A percentile compares a stretch with the other conserved stretches of the same genome.
Evolutionary conservation across 2,888 invertebrate species (phyloP).

Genomic region (Halictus ligatus): DNA sequence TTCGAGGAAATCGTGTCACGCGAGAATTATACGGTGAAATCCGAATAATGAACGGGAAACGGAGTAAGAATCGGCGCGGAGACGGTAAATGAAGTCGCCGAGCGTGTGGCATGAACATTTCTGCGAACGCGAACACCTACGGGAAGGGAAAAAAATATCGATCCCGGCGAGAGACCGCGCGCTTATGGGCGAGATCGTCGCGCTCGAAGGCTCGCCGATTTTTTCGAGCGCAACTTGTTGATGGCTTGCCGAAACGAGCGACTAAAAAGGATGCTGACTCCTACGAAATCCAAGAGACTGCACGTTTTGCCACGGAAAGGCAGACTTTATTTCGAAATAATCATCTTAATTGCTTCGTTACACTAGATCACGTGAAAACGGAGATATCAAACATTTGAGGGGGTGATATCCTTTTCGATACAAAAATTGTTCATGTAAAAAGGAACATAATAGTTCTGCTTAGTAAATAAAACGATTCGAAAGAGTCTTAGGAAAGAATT

Average conservation of each 20-base stretch:
- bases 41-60: conserved; percentile 15
- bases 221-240: background rate
- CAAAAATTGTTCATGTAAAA: background rate
- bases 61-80: background rate
- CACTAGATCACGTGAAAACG: background rate
- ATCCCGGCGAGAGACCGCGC: background rate
- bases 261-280: background rate
- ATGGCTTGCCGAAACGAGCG: background rate
- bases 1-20: conserved; percentile 26
- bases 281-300: background rate
- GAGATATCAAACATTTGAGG: background rate
- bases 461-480: too few species aligned
- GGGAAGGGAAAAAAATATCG: background rate
- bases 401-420: too few species aligned
- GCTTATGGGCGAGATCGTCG: background rate
- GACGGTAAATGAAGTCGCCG: conserved; percentile 16
- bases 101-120: conserved; percentile 10
- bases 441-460: too few species aligned
- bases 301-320: background rate
- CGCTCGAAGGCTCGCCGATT: conserved; percentile 3
- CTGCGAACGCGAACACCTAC: background rate
- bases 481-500: background rate
- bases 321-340: background rate
- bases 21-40: conserved; percentile 19
- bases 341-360: background rate